These are phyloP conservation scores for Nemopilema nomurai DNA, from an alignment of 30 jellyfish, hydroid and myxozoan species.

Conservation along the genomic window DNA sequence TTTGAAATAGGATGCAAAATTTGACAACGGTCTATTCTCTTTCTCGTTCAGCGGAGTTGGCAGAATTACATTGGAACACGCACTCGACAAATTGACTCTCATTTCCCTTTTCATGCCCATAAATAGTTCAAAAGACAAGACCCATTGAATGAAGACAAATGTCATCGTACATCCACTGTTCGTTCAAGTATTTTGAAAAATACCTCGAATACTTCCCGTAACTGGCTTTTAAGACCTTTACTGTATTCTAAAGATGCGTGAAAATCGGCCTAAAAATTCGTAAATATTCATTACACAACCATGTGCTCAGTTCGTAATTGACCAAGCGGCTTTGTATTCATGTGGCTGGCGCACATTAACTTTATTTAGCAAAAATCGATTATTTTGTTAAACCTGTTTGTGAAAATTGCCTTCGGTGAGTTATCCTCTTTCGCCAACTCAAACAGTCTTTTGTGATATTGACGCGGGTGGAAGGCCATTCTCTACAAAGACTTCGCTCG, in stretches of 20 bases:
- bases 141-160: too few species aligned
- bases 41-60: not conserved
- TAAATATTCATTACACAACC: not conserved
- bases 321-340: not conserved
- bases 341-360: conserved; percentile 9
- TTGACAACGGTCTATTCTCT: not conserved
- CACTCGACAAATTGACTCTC: not conserved
- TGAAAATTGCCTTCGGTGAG: conserved; percentile 4
- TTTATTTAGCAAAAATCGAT: conserved; percentile 1
- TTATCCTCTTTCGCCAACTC: not conserved
- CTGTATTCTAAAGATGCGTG: not conserved
- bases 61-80: not conserved
- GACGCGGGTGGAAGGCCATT: not conserved
- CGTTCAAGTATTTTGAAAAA: not conserved
- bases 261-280: not conserved
- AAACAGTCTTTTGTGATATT: not conserved
- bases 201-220: not conserved
- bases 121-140: not conserved
- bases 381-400: conserved; percentile 1
- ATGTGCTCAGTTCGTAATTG: not conserved
- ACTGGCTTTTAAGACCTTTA: not conserved
- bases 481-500: not conserved
- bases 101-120: not conserved
- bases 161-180: not conserved
- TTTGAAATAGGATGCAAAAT: not conserved